A percentile compares a stretch with the other conserved stretches of the same genome.
phyloP scores from a whole-genome alignment of 1,140 invertebrate species.

The Cotesia typhae region DNA sequence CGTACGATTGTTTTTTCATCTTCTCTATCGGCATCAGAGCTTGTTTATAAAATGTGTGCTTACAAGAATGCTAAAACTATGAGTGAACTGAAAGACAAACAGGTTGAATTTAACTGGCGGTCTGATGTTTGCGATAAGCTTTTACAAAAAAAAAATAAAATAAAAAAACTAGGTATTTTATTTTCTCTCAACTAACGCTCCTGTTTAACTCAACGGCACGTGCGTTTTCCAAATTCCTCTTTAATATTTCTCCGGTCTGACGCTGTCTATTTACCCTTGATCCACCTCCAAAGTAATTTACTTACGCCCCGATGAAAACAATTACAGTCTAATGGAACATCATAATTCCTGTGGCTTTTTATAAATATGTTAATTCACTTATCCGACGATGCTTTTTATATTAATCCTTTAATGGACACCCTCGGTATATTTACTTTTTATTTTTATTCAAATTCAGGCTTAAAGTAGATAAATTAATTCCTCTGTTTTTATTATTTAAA shows the following conservation, averaged over 20 bases:
- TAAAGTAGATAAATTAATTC: no score
- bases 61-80: constrained; percentile 30
- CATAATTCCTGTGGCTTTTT: neutral
- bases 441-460: no score
- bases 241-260: constrained; percentile 24
- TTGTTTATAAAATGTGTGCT: constrained; percentile 27
- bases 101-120: constrained; percentile 10
- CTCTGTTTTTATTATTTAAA: no score
- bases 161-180: neutral
- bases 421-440: no score
- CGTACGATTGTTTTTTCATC: constrained; percentile 13
- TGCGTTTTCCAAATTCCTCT: constrained; percentile 54
- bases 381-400: neutral
- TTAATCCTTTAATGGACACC: no score
- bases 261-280: constrained; percentile 7
- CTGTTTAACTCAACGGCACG: constrained; percentile 55
- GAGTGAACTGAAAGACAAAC: no score
- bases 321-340: constrained; percentile 1
- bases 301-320: constrained; percentile 11
- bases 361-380: neutral
- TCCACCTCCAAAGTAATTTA: constrained; percentile 16
- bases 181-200: constrained; percentile 46
- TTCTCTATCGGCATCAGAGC: constrained; percentile 9
- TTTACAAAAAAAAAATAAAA: constrained; percentile 41
- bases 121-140: constrained; percentile 46